These are phyloP conservation scores for Proales similis DNA, from an alignment of 1,140 invertebrate species.

Conservation along the genomic window DNA sequence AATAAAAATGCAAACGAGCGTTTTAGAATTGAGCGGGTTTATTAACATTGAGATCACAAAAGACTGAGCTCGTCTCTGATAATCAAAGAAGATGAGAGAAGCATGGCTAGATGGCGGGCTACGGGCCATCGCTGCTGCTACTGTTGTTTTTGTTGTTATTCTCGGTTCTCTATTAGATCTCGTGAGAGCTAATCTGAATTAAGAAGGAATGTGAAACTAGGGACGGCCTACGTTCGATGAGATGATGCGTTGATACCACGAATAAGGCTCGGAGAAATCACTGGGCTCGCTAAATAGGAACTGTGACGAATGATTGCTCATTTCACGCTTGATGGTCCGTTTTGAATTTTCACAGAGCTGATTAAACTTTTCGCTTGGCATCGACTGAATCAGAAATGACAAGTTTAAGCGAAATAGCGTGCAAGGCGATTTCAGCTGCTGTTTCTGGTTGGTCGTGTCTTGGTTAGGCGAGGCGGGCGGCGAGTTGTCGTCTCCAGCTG, in stretches of 20 bases:
- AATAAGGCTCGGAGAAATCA: conserved; percentile 31
- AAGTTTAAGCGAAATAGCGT: conserved; percentile 22
- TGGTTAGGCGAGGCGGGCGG: conserved; percentile 24
- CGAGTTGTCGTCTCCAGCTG: conserved; percentile 21
- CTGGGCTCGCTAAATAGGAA: conserved; percentile 22
- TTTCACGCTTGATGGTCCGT: conserved; percentile 22
- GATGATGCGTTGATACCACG: conserved; percentile 31
- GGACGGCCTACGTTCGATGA: conserved; percentile 23
- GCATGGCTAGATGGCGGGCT: too few species aligned
- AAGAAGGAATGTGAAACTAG: too few species aligned
- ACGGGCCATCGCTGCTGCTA: too few species aligned
- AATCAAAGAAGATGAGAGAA: too few species aligned
- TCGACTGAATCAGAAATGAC: conserved; percentile 19
- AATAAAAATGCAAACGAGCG: too few species aligned
- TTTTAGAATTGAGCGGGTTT: too few species aligned
- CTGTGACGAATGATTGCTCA: conserved; percentile 14
- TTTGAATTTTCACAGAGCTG: conserved; percentile 37
- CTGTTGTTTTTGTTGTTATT: too few species aligned
- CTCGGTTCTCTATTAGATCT: too few species aligned
- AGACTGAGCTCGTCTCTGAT: too few species aligned
- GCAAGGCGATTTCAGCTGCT: conserved; percentile 11
- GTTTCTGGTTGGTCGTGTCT: not conserved
- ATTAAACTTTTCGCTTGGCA: conserved; percentile 21
- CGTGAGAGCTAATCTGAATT: too few species aligned
- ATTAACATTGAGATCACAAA: too few species aligned